A percentile compares a stretch with the other conserved stretches of the same genome.
phyloP scores from a whole-genome alignment of 2,797 vertebrate genomes.

The Morus bassanus region DNA sequence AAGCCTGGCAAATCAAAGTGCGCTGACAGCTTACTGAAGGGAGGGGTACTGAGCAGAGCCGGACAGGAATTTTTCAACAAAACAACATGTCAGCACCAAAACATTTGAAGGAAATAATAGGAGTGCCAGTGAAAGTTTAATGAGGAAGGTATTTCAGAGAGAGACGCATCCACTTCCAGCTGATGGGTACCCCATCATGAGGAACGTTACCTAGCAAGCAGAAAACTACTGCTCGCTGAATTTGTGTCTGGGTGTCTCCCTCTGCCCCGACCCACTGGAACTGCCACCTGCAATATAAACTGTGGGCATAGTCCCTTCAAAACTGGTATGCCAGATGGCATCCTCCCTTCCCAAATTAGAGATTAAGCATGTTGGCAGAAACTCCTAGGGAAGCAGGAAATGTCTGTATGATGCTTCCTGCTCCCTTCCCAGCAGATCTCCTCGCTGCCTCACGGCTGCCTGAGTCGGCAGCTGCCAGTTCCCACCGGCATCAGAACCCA shows the following conservation, averaged over 20 bases:
- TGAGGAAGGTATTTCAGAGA: neutral
- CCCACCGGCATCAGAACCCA: neutral
- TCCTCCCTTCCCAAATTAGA: neutral
- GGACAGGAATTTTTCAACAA: conserved; percentile 41
- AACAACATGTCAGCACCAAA: conserved; percentile 39
- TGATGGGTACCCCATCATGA: neutral
- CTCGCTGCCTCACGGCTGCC: neutral
- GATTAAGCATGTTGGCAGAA: conserved; percentile 1
- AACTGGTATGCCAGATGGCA: neutral
- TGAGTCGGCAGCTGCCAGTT: neutral
- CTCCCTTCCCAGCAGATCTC: neutral
- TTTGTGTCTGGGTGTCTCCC: neutral
- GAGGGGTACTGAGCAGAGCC: conserved; percentile 13
- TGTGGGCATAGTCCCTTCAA: neutral
- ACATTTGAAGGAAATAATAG: neutral
- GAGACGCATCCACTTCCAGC: neutral
- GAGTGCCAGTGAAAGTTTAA: neutral
- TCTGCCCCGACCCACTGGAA: neutral
- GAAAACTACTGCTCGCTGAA: neutral
- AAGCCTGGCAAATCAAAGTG: conserved; percentile 27
- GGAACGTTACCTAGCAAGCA: neutral
- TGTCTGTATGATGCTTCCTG: neutral
- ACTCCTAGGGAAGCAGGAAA: conserved; percentile 13
- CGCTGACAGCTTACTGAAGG: conserved; percentile 33
- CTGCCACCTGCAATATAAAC: neutral